A percentile compares a stretch with the other conserved stretches of the same genome.
These are phyloP conservation scores for Drosophila formosana DNA, from an alignment of 2,888 invertebrate genomes.

Conservation along the genomic window DNA sequence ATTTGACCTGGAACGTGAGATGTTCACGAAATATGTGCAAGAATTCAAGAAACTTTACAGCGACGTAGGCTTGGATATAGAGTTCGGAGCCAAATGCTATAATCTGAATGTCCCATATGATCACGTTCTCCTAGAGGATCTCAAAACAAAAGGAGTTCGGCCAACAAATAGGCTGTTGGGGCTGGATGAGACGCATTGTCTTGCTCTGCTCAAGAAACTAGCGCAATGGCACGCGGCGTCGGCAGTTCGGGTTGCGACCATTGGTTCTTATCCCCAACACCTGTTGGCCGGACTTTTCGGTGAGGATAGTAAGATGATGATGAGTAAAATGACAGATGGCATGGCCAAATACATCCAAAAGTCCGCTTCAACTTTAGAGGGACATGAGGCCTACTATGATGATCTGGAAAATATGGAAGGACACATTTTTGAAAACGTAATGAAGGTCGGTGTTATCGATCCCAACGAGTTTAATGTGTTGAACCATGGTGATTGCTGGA, in stretches of 20 bases:
- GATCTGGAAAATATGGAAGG: constrained; percentile 49
- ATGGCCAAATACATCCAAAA: constrained; percentile 29
- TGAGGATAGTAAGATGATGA: constrained; percentile 30
- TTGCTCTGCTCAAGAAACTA: constrained; percentile 73
- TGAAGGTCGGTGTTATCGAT: constrained; percentile 23
- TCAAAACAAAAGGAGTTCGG: constrained; percentile 66
- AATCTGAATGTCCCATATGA: constrained; percentile 37
- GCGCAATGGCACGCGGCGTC: constrained; percentile 82
- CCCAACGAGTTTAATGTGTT: constrained; percentile 74
- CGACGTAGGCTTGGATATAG: constrained; percentile 46
- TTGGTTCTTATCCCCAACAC: constrained; percentile 54
- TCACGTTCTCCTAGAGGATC: constrained; percentile 73
- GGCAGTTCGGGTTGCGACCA: constrained; percentile 62
- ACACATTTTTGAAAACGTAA: constrained; percentile 17
- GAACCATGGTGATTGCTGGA: constrained; percentile 82
- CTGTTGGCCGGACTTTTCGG: constrained; percentile 33
- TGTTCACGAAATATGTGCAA: constrained; percentile 60
- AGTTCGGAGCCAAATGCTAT: constrained; percentile 57
- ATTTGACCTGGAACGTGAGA: constrained; percentile 64
- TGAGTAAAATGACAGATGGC: constrained; percentile 25
- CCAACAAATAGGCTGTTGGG: constrained; percentile 70
- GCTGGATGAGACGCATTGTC: constrained; percentile 72
- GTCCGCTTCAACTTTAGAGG: constrained; percentile 53
- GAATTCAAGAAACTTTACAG: constrained; percentile 62
- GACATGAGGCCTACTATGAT: constrained; percentile 59